A percentile compares a stretch with the other conserved stretches of the same genome.
These are phyloP conservation scores for Ploceus nigricollis DNA, from an alignment of 2,113 vertebrate species.

Conservation along the genomic window DNA sequence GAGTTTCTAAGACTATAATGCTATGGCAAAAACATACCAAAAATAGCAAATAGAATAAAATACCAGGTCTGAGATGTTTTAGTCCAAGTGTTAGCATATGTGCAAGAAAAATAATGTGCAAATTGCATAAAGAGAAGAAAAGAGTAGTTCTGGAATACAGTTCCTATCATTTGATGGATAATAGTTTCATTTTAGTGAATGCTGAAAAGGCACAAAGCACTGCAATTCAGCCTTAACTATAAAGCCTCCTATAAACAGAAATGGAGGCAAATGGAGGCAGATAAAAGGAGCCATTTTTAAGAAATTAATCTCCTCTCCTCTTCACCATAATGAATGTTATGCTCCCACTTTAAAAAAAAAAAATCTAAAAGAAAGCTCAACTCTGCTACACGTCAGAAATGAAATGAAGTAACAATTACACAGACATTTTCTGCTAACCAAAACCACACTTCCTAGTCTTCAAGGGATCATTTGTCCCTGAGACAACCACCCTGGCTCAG, in stretches of 20 bases:
- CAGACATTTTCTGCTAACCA: slow-evolving; percentile 37
- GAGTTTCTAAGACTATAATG: not conserved
- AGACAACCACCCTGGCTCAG: not conserved
- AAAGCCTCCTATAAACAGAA: not conserved
- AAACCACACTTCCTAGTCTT: slow-evolving; percentile 43
- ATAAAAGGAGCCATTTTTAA: slow-evolving; percentile 1
- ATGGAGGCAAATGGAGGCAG: not conserved
- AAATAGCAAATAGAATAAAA: not conserved
- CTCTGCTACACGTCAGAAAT: not conserved
- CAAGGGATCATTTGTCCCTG: slow-evolving; percentile 27
- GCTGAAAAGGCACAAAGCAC: not conserved
- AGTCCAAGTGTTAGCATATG: not conserved
- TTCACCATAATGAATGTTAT: not conserved
- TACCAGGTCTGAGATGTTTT: not conserved
- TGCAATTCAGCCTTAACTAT: not conserved
- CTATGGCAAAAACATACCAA: not conserved
- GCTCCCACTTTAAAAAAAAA: not conserved
- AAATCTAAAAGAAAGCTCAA: not conserved
- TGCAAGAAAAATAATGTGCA: not conserved
- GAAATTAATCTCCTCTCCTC: not conserved
- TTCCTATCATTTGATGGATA: not conserved
- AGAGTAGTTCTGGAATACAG: not conserved
- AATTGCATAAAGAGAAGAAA: not conserved
- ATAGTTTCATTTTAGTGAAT: not conserved
- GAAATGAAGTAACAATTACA: slow-evolving; percentile 9